Conservation (phyloP, 2,888 invertebrate species). For the Amphimallon solstitiale region DNA sequence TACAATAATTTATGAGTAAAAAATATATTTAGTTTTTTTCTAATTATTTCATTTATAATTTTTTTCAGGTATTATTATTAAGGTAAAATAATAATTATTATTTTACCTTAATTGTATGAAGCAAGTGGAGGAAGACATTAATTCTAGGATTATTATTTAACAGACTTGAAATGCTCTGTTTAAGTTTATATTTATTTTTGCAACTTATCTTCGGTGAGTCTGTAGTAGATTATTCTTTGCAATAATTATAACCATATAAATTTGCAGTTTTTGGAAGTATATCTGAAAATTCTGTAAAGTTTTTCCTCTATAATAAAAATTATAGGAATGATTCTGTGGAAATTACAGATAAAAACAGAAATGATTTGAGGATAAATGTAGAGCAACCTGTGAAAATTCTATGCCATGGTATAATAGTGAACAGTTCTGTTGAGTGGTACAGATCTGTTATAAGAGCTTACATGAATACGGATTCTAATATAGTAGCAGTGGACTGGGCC, state of each 20-base stretch:
- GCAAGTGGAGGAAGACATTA: too few relatives aligned
- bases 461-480: slow-evolving; percentile 6
- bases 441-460: slow-evolving; percentile 21
- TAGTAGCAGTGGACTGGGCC: slow-evolving; percentile 34
- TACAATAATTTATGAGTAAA: too few relatives aligned
- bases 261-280: background rate
- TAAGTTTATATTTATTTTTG: too few relatives aligned
- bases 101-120: too few relatives aligned
- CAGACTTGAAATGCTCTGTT: too few relatives aligned
- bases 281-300: slow-evolving; percentile 1
- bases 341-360: background rate
- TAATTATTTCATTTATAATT: too few relatives aligned
- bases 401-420: slow-evolving; percentile 28
- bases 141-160: too few relatives aligned
- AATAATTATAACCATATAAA: background rate
- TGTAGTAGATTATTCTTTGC: too few relatives aligned
- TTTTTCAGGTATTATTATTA: too few relatives aligned
- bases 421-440: slow-evolving; percentile 32
- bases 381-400: slow-evolving; percentile 22
- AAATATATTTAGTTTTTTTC: too few relatives aligned
- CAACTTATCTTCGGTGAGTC: too few relatives aligned
- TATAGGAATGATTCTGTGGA: background rate
- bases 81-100: too few relatives aligned
- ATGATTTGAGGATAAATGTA: background rate
- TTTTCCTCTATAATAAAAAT: slow-evolving; percentile 12